Conservation (phyloP, 2,888 invertebrate genomes). For the Galeruca laticollis region DNA sequence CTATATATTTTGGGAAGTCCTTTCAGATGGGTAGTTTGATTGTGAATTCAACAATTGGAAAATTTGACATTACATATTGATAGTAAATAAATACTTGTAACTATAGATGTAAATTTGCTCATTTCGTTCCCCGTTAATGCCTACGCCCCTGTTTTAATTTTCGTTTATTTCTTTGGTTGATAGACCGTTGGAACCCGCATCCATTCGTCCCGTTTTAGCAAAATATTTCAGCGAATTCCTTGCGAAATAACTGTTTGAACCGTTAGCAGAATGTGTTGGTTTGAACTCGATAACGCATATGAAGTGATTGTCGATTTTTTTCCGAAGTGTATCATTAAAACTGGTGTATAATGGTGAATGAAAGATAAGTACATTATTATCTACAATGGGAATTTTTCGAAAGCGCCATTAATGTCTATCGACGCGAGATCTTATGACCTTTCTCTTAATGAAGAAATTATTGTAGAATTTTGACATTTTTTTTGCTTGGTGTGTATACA, state of each 20-base stretch:
- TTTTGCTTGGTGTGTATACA: too few relatives aligned
- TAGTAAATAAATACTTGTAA: too few relatives aligned
- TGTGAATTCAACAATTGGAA: too few relatives aligned
- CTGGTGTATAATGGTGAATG: conserved; percentile 19
- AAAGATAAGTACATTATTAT: conserved; percentile 3
- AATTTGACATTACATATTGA: too few relatives aligned
- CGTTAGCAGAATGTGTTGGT: conserved; percentile 55
- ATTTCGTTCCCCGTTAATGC: not conserved
- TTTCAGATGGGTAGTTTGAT: too few relatives aligned
- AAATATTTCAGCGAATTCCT: conserved; percentile 55
- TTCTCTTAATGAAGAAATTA: too few relatives aligned
- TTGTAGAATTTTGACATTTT: too few relatives aligned
- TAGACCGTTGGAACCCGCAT: conserved; percentile 48
- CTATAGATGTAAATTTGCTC: too few relatives aligned
- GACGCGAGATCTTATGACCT: not conserved
- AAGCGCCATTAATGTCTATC: not conserved
- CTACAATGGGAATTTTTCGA: conserved; percentile 5
- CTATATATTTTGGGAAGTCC: too few relatives aligned
- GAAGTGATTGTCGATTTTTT: conserved; percentile 52
- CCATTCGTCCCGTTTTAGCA: conserved; percentile 51
- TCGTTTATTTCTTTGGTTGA: conserved; percentile 16
- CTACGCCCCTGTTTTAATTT: not conserved
- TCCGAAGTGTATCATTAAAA: conserved; percentile 27
- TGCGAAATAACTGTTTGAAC: conserved; percentile 52
- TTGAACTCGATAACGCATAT: conserved; percentile 52